Evolutionary conservation across 2,888 invertebrate genomes (phyloP), one percentile per base, ranked within the genome.

Genomic region (Drosophila emarginata): DNA sequence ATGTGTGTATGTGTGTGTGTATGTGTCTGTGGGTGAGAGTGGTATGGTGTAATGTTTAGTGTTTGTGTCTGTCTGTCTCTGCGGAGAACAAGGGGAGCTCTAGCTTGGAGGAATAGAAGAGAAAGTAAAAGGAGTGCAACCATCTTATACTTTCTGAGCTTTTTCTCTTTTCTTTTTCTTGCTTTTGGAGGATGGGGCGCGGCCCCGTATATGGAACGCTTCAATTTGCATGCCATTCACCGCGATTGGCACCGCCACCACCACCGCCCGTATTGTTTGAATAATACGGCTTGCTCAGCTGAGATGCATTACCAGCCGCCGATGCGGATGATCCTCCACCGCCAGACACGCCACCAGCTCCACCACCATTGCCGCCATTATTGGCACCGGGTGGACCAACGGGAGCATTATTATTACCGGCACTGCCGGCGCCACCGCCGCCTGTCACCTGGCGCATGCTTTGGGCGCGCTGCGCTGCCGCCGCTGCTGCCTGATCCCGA

Each of bases 211-310:
- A 53, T 12, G 21, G 23, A 4, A 15, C 40, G 50, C 72, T 67
- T 85, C 79, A 83, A 68, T 84, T 82, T 23, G 84, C 74, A 26
- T 86, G 83, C 85, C 87, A 91, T 85, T 91, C 91, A 77, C 91
- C 91, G 74, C 91, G 91, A 68, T 89, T 89, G 77, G 77, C 75
- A 70, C 74, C 79, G 50, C 90, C 90, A 67, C 77, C 79, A 67
- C 80, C 81, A 14, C 26, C 40, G 21, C 61, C 76, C 61, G 59
- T 71, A 37, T 89, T 90, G 71, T 89, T 91, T 65, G 89, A 82
- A 82, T 91, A 91, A 80, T 91, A 91, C 70, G 91, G 89, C 85
- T 91, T 91, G 80, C 85, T 90, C 73, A 91, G 88, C 78, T 90
- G 90, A 32, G 84, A 84, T 21, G 79, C 75, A 18, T 45, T 45